phyloP scores from a whole-genome alignment of 2,113 vertebrate genomes.

The Notiomystis cincta region DNA sequence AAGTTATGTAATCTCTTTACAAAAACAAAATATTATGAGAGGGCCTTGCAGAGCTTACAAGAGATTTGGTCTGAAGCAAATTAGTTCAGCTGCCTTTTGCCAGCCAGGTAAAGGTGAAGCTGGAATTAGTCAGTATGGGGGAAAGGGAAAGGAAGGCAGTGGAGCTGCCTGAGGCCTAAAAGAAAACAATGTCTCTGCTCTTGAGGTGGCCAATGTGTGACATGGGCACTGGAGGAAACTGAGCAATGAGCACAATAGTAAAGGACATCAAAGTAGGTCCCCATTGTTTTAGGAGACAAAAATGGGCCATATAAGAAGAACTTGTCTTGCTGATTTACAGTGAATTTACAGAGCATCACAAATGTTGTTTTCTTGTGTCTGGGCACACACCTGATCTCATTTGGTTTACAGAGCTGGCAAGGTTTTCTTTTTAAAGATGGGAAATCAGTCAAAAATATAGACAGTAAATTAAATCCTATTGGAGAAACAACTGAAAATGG shows the following conservation, averaged over 20 bases:
- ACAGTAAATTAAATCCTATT: background rate
- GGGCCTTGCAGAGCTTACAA: background rate
- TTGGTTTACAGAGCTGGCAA: background rate
- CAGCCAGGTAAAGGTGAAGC: background rate
- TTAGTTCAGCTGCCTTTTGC: background rate
- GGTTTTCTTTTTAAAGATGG: background rate
- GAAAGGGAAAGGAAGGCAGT: background rate
- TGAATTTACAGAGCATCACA: background rate
- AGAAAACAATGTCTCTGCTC: background rate
- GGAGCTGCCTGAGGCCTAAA: background rate
- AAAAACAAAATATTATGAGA: background rate
- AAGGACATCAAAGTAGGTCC: background rate
- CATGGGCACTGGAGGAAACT: background rate
- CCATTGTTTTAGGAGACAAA: background rate
- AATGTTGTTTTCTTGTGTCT: background rate
- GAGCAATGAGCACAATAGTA: background rate
- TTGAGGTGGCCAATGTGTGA: background rate
- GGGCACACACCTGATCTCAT: background rate
- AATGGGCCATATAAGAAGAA: background rate
- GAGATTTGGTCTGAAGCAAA: background rate
- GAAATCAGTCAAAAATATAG: background rate
- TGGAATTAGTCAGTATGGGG: background rate
- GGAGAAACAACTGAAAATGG: background rate
- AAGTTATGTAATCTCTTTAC: background rate
- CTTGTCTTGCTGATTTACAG: background rate